Base-by-base conservation (phyloP, 1,140 invertebrate species). In the Anoplolepis gracilipes region DNA sequence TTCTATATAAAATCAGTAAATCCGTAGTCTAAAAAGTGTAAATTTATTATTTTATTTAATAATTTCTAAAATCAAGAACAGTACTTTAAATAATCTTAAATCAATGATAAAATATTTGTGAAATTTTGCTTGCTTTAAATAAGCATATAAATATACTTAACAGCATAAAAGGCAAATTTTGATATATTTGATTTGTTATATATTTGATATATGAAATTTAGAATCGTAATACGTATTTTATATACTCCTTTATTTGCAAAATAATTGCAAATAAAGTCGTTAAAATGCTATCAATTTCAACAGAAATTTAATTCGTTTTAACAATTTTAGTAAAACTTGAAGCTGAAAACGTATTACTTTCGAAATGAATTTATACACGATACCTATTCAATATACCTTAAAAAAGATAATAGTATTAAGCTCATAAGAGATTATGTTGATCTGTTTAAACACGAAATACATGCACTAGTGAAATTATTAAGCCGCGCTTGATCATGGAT, bases 231-330 rank as follows among this genome's bases (percentile, higher is more conserved):
- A n/a, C n/a, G n/a, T n/a, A 70, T 5, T 16, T 55, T 8, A 13
- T 39, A 42, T 49, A 57, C 25, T 0, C 11, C 3, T 81, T 78
- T 70, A 72, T 57, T 81, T n/a, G 8, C 28, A 55, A 69, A 39
- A 28, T 22, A 0, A 33, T 64, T 36, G 11, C 1, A 67, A n/a
- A n/a, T n/a, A n/a, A n/a, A n/a, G n/a, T n/a, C 19, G 2, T 55
- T 79, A 10, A 33, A 67, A 65, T 79, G 16, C 65, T 79, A 36
- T 6, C 25, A 30, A 62, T 77, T 30, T 36, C n/a, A 36, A 39
- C n/a, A 13, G n/a, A 25, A 79, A 69, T 55, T 69, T 42, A 28
- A 25, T 1, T 55, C 1, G 7, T 28, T 55, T 69, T 30, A 55
- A 22, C 11, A 13, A 39, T 70, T 79, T 30, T 30, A 55, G 11